These are phyloP conservation scores for Hypolimnas misippus DNA, from an alignment of 2,888 invertebrate species.

Conservation along the genomic window DNA sequence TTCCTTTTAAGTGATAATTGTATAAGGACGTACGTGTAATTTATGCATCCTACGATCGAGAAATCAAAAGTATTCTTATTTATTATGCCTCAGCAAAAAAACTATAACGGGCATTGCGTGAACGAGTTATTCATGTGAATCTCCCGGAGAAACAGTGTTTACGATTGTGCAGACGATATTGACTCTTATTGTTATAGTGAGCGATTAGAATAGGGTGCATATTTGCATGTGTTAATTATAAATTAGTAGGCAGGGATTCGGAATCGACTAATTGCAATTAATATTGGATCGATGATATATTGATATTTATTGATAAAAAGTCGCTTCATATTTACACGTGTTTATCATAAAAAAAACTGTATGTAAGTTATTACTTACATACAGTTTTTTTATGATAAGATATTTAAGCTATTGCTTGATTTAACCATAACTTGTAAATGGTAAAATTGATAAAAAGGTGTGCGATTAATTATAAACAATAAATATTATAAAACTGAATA, in stretches of 20 bases:
- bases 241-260: slow-evolving; percentile 45
- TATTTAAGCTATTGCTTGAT: too few relatives aligned
- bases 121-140: slow-evolving; percentile 75
- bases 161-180: neutral
- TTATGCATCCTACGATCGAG: slow-evolving; percentile 33
- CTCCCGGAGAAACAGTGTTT: slow-evolving; percentile 58
- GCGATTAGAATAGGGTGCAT: slow-evolving; percentile 41
- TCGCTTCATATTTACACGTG: slow-evolving; percentile 23
- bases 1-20: neutral
- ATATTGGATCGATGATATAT: slow-evolving; percentile 43
- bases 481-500: too few relatives aligned
- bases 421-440: too few relatives aligned
- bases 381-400: too few relatives aligned
- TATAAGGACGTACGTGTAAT: slow-evolving; percentile 15
- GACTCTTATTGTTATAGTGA: slow-evolving; percentile 32
- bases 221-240: slow-evolving; percentile 37
- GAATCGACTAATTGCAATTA: slow-evolving; percentile 59
- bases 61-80: slow-evolving; percentile 46
- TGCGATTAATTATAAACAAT: too few relatives aligned
- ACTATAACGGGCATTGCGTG: slow-evolving; percentile 60
- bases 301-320: slow-evolving; percentile 25
- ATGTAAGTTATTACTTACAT: too few relatives aligned
- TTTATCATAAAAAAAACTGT: too few relatives aligned
- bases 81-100: slow-evolving; percentile 50
- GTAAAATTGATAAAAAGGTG: too few relatives aligned